phyloP scores from a whole-genome alignment of 2,888 invertebrate genomes.

The Taphrorychus bicolor region DNA sequence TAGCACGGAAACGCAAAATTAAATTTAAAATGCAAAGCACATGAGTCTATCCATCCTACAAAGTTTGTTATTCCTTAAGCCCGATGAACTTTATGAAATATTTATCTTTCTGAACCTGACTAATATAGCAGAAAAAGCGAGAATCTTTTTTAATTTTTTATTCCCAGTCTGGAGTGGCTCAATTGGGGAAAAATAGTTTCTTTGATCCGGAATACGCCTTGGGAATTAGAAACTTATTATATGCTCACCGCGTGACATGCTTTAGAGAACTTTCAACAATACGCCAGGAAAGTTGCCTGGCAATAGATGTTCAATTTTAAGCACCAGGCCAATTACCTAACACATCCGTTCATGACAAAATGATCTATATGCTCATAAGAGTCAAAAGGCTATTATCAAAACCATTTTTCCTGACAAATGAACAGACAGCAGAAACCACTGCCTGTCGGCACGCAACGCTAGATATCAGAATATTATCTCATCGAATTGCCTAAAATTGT shows the following conservation, averaged over 20 bases:
- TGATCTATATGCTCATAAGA: slow-evolving; percentile 18
- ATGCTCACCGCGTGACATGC: background rate
- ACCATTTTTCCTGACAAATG: slow-evolving; percentile 36
- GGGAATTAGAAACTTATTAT: background rate
- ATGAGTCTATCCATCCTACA: slow-evolving; percentile 7
- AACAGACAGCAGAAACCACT: slow-evolving; percentile 33
- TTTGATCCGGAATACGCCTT: background rate
- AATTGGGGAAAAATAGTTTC: background rate
- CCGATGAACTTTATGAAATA: slow-evolving; percentile 6
- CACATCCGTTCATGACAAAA: slow-evolving; percentile 9
- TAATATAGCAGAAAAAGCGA: background rate
- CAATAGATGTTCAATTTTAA: background rate
- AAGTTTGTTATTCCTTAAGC: slow-evolving; percentile 6
- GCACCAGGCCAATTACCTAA: background rate
- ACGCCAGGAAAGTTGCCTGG: background rate
- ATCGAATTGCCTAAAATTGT: background rate
- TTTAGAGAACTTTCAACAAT: background rate
- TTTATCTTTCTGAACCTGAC: slow-evolving; percentile 1
- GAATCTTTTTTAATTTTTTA: background rate
- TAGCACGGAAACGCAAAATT: slow-evolving; percentile 4
- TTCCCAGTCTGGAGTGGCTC: background rate
- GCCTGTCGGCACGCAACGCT: slow-evolving; percentile 26
- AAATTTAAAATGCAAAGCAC: slow-evolving; percentile 8
- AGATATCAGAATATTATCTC: slow-evolving; percentile 17
- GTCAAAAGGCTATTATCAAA: slow-evolving; percentile 6